Conservation (phyloP, 2,797 vertebrate genomes). For the Oreochromis grahami region DNA sequence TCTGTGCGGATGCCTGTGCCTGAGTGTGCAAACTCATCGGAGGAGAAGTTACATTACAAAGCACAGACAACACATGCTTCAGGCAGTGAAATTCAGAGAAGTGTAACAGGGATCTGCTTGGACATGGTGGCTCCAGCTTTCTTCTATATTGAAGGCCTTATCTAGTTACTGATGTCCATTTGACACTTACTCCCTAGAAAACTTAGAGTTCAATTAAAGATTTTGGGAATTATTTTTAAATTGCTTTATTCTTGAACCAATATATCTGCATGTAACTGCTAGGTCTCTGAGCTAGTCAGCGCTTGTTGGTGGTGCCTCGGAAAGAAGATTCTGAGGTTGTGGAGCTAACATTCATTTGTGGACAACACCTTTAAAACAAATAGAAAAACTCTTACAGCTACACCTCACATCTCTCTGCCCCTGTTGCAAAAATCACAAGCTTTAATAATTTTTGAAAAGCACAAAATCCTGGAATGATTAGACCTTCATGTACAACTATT, state of each 20-base stretch:
- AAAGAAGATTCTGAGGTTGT: neutral
- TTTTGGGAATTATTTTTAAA: neutral
- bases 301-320: fast-evolving
- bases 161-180: neutral
- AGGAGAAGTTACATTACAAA: neutral
- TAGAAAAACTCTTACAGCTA: neutral
- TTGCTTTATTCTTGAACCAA: neutral
- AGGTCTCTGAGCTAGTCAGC: neutral
- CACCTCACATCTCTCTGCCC: neutral
- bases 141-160: neutral
- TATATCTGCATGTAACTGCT: neutral
- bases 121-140: neutral
- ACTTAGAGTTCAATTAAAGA: neutral
- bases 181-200: neutral
- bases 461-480: neutral
- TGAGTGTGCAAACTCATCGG: neutral
- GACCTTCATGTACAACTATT: neutral
- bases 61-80: neutral
- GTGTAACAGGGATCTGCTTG: neutral
- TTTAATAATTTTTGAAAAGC: neutral
- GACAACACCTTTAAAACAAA: neutral
- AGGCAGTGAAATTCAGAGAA: neutral
- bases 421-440: neutral
- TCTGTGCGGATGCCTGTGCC: neutral
- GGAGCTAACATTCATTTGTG: neutral